These are phyloP conservation scores for Rhinophrynus dorsalis DNA, from an alignment of 2,797 vertebrate genomes.

Conservation along the genomic window DNA sequence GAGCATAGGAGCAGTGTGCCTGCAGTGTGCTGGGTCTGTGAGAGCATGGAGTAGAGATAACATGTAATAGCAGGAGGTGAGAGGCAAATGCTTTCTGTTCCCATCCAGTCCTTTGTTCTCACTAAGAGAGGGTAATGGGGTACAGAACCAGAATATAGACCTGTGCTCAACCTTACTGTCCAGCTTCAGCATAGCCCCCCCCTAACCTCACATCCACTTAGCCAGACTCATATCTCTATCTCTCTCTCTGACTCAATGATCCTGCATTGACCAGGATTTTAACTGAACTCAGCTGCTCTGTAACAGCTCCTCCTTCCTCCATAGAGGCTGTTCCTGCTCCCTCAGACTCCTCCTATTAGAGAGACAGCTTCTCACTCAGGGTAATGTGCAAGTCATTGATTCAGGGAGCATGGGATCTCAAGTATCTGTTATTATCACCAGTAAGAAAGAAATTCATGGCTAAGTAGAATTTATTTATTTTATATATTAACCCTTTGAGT, in stretches of 20 bases:
- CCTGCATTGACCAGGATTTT: constrained; percentile 34
- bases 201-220: not conserved
- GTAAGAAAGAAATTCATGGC: too few relatives aligned
- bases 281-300: constrained; percentile 47
- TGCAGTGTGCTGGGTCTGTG: not conserved
- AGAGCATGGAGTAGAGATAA: not conserved
- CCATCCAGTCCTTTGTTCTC: constrained; percentile 29
- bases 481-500: too few relatives aligned
- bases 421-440: too few relatives aligned
- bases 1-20: not conserved
- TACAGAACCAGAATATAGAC: not conserved
- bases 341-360: not conserved
- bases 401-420: too few relatives aligned
- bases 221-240: constrained; percentile 4
- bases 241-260: constrained; percentile 13
- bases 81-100: not conserved
- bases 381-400: too few relatives aligned
- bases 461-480: too few relatives aligned
- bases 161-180: constrained; percentile 2
- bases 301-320: constrained; percentile 33
- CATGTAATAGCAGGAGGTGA: not conserved
- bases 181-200: constrained; percentile 12
- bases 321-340: not conserved
- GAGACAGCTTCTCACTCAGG: not conserved
- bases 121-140: not conserved